These are phyloP conservation scores for Orchestes rusci DNA, from an alignment of 2,888 invertebrate genomes.

Conservation along the genomic window DNA sequence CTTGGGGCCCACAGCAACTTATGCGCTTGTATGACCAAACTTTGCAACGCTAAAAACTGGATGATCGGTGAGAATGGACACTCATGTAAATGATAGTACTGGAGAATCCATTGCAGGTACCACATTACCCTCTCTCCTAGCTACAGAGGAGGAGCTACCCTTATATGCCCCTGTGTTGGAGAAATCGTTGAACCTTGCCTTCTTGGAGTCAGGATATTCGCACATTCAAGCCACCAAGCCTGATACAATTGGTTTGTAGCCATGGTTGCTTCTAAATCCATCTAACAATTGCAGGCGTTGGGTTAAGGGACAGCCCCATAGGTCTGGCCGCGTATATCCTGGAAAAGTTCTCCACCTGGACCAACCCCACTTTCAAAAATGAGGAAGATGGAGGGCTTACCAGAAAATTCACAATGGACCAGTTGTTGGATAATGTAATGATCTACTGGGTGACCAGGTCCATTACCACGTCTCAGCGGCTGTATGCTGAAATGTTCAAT, in stretches of 20 bases:
- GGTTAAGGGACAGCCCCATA: constrained; percentile 67
- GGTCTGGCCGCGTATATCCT: constrained; percentile 85
- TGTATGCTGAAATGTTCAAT: constrained; percentile 61
- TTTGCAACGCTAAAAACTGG: constrained; percentile 38
- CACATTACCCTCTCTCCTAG: constrained; percentile 51
- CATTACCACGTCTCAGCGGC: constrained; percentile 65
- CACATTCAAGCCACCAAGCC: constrained; percentile 85
- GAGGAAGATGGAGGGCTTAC: constrained; percentile 60
- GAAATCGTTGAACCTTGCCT: constrained; percentile 37
- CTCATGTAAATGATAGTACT: too few species aligned
- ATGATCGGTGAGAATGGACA: too few species aligned
- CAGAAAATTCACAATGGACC: constrained; percentile 59
- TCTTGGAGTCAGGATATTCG: constrained; percentile 55
- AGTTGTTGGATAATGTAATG: constrained; percentile 73
- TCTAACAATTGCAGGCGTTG: constrained; percentile 58
- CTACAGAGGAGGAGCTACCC: constrained; percentile 48
- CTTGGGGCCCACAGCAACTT: constrained; percentile 47
- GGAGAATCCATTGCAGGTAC: constrained; percentile 47
- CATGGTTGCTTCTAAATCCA: too few species aligned
- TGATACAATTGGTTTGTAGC: constrained; percentile 67
- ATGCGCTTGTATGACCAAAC: constrained; percentile 45
- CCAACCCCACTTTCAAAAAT: constrained; percentile 47
- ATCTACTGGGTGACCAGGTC: constrained; percentile 72
- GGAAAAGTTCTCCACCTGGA: constrained; percentile 81
- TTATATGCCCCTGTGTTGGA: constrained; percentile 48